Evolutionary conservation across 2,888 invertebrate genomes (phyloP).

Genomic region (Polymixis lichenea): DNA sequence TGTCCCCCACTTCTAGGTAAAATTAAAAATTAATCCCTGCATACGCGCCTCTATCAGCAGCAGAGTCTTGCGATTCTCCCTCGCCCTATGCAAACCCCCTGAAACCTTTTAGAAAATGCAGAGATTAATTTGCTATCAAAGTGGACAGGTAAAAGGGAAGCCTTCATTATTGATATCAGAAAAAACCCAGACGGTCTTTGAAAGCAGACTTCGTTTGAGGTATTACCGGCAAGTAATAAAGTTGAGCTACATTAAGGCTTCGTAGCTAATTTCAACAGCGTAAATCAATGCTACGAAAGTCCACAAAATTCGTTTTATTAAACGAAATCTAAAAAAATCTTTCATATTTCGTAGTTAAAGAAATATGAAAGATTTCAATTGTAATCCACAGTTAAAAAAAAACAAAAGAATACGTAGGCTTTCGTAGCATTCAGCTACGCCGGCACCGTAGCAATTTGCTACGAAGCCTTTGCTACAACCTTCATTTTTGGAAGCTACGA

Average conservation of each 20-base stretch:
- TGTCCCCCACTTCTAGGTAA: neutral
- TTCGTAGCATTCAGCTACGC: constrained; percentile 44
- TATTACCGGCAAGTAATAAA: neutral
- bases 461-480: constrained; percentile 33
- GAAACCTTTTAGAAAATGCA: constrained; percentile 10
- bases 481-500: constrained; percentile 1
- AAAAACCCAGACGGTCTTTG: constrained; percentile 1
- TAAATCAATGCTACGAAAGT: neutral
- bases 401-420: neutral
- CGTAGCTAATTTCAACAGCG: neutral
- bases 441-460: constrained; percentile 44
- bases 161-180: neutral
- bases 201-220: neutral
- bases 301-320: neutral
- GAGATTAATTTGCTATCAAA: constrained; percentile 25
- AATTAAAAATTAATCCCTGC: constrained; percentile 35
- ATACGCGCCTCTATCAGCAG: neutral
- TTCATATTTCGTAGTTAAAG: neutral
- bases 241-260: neutral
- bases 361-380: neutral
- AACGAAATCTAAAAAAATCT: too few relatives aligned
- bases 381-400: neutral
- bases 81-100: neutral
- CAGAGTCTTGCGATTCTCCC: constrained; percentile 17
- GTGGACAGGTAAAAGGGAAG: neutral